A percentile compares a stretch with the other conserved stretches of the same genome.
These are phyloP conservation scores for Labrus mixtus DNA, from an alignment of 2,113 vertebrate genomes.

Conservation along the genomic window DNA sequence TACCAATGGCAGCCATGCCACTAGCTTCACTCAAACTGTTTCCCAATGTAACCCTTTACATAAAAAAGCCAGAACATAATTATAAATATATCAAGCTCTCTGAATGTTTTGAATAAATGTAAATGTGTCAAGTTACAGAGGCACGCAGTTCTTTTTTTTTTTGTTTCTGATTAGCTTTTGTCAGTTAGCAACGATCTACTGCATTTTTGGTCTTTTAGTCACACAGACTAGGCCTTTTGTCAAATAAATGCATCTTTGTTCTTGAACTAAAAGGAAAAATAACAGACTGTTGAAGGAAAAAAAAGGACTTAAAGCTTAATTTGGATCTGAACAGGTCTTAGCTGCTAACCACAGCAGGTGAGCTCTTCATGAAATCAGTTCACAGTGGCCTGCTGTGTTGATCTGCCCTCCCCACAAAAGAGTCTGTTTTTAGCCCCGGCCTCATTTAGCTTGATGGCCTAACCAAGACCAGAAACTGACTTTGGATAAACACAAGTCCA, in stretches of 20 bases:
- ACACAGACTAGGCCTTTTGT: neutral
- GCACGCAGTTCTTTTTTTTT: no score
- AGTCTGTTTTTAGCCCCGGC: conserved; percentile 67
- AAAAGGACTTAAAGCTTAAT: conserved; percentile 35
- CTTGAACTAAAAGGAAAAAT: conserved; percentile 9
- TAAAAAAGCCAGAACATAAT: no score
- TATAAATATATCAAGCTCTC: no score
- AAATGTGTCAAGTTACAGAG: no score
- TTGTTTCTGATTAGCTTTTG: neutral
- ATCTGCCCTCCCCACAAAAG: conserved; percentile 50
- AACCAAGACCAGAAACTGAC: conserved; percentile 48
- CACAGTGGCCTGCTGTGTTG: conserved; percentile 65
- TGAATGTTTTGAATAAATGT: no score
- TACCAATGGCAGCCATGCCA: no score
- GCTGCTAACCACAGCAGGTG: conserved; percentile 36
- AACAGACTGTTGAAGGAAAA: conserved; percentile 3
- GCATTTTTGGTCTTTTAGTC: neutral
- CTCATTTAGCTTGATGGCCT: conserved; percentile 65
- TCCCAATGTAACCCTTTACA: no score
- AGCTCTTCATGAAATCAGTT: conserved; percentile 57
- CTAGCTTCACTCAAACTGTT: no score
- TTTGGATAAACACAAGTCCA: conserved; percentile 66
- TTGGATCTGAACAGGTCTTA: conserved; percentile 40
- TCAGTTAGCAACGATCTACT: neutral
- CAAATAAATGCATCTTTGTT: conserved; percentile 1